Conservation (phyloP, 35 echinoderm and acorn worm genomes). For the Stichopus chloronotus region DNA sequence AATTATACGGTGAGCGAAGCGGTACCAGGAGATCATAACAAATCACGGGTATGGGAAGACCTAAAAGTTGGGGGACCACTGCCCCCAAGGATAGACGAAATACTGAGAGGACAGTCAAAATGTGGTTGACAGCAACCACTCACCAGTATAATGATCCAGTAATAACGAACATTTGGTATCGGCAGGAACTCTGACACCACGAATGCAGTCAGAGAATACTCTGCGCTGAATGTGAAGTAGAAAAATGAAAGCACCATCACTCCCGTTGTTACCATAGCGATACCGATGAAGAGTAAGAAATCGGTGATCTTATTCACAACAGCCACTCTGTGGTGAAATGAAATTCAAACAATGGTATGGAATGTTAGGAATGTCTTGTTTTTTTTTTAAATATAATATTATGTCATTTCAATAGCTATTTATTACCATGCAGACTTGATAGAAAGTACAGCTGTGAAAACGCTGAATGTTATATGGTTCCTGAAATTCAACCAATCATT, state of each 20-base stretch:
- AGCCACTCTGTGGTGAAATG: conserved; percentile 68
- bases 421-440: background rate
- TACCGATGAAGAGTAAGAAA: conserved; percentile 85
- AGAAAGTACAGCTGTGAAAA: no score
- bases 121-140: conserved; percentile 1
- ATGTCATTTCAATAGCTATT: background rate
- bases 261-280: conserved; percentile 55
- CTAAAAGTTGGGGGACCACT: no score
- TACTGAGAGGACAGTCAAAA: no score
- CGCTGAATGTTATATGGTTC: no score
- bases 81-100: no score
- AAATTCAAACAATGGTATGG: background rate
- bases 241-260: conserved; percentile 84
- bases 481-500: no score
- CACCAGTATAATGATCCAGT: conserved; percentile 95
- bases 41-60: no score
- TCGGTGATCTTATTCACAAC: conserved; percentile 90
- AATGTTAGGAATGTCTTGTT: background rate
- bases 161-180: conserved; percentile 86
- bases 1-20: no score
- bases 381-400: background rate
- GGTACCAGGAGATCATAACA: no score
- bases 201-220: conserved; percentile 62
- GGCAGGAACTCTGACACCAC: conserved; percentile 57
- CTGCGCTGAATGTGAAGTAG: conserved; percentile 82